A percentile compares a stretch with the other conserved stretches of the same genome.
Evolutionary conservation across 2,113 vertebrate species (phyloP).

Genomic region (Gallinago paraguaiae): DNA sequence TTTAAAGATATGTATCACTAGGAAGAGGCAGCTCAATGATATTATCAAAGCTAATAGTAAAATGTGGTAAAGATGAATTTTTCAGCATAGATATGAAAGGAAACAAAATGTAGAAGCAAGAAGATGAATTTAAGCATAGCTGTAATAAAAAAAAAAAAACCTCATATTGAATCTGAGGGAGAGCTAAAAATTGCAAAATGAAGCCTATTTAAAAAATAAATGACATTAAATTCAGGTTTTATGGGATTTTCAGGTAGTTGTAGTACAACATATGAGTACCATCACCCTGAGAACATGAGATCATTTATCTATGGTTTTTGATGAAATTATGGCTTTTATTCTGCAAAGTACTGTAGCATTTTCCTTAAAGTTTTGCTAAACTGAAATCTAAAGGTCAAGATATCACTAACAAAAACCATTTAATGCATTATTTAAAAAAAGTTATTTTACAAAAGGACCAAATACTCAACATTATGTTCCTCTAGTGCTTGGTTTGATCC

Average conservation of each 20-base stretch:
- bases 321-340: slow-evolving; percentile 12
- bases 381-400: background rate
- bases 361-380: slow-evolving; percentile 9
- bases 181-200: background rate
- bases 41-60: slow-evolving; percentile 33
- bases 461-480: background rate
- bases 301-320: background rate
- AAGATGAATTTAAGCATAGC: slow-evolving; percentile 13
- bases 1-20: slow-evolving; percentile 38
- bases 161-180: background rate
- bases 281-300: background rate
- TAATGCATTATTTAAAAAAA: background rate
- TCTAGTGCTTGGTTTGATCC: background rate
- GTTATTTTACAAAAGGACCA: background rate
- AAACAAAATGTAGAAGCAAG: slow-evolving; percentile 17
- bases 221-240: background rate
- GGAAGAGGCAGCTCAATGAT: slow-evolving; percentile 24
- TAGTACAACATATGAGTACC: background rate
- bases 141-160: accelerated
- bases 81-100: background rate
- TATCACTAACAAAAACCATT: background rate
- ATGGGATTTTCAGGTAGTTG: background rate
- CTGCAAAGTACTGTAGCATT: background rate
- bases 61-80: slow-evolving; percentile 16
- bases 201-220: slow-evolving; percentile 30